These are phyloP conservation scores for Loriculus beryllinus DNA, from an alignment of 2,797 vertebrate genomes.

Conservation along the genomic window DNA sequence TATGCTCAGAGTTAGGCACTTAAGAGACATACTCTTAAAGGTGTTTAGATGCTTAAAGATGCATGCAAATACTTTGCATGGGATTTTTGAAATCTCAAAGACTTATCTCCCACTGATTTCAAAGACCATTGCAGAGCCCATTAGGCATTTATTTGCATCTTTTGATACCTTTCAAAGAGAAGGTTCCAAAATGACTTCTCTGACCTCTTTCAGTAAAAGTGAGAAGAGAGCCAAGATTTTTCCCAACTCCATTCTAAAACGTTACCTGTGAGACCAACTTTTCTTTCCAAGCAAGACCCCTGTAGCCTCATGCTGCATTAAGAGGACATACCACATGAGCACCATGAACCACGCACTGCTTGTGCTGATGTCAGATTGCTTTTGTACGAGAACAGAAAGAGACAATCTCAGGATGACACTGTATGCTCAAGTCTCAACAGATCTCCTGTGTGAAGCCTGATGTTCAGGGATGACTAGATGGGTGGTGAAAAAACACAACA, in stretches of 20 bases:
- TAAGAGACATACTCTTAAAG: slow-evolving; percentile 26
- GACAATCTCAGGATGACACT: neutral
- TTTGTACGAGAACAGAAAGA: neutral
- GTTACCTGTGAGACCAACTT: rapidly evolving
- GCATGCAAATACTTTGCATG: slow-evolving; percentile 8
- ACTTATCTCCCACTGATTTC: neutral
- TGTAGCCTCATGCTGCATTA: rapidly evolving
- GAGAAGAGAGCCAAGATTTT: neutral
- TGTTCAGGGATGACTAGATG: neutral
- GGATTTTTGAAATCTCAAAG: slow-evolving; percentile 23
- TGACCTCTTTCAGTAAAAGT: neutral
- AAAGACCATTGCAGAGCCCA: neutral
- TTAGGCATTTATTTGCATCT: neutral
- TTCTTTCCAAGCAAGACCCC: neutral
- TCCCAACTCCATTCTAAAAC: neutral
- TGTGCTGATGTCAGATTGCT: neutral
- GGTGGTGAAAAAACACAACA: neutral
- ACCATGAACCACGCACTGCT: rapidly evolving
- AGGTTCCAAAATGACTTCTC: neutral
- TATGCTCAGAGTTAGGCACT: neutral
- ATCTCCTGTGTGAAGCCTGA: neutral
- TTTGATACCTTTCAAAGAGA: neutral
- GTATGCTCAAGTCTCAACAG: neutral
- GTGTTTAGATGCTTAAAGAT: slow-evolving; percentile 30
- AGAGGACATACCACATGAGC: rapidly evolving